Percentiles rank a stretch among this genome's conserved stretches.
Conservation (phyloP, 2,888 invertebrate species). For the Fragum whitleyi region DNA sequence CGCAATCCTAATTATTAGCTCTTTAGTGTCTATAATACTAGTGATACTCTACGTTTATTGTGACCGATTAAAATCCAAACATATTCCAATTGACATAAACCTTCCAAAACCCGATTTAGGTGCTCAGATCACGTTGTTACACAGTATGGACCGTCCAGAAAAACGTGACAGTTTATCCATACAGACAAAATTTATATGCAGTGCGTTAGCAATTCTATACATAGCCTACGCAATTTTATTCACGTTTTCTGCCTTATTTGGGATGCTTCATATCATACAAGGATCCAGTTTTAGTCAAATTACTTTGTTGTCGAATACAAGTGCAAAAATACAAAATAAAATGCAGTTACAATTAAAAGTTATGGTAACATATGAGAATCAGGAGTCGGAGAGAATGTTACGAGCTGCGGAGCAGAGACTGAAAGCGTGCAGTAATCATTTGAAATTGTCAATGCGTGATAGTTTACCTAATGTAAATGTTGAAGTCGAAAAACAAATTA, state of each 20-base stretch:
- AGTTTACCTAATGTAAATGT: constrained; percentile 59
- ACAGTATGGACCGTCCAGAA: constrained; percentile 61
- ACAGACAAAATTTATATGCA: constrained; percentile 68
- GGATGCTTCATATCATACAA: constrained; percentile 76
- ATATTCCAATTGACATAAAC: constrained; percentile 45
- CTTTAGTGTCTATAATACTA: constrained; percentile 51
- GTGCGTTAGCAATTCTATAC: constrained; percentile 73
- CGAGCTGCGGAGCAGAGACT: constrained; percentile 71
- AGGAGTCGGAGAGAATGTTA: constrained; percentile 68
- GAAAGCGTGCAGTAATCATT: constrained; percentile 76
- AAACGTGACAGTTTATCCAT: constrained; percentile 37
- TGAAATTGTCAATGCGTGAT: constrained; percentile 62
- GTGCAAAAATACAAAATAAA: constrained; percentile 71
- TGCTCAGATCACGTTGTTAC: constrained; percentile 63
- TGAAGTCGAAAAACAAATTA: constrained; percentile 58
- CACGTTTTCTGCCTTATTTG: constrained; percentile 78
- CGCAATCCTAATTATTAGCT: constrained; percentile 63
- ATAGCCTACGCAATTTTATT: constrained; percentile 78
- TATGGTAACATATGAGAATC: constrained; percentile 72
- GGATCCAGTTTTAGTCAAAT: constrained; percentile 68
- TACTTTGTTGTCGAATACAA: constrained; percentile 71
- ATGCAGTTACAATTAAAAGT: constrained; percentile 69
- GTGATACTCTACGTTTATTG: constrained; percentile 59
- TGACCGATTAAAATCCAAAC: constrained; percentile 50
- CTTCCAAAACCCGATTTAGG: constrained; percentile 56